Base-by-base conservation (phyloP, 2,888 invertebrate species). In the Crocallis elinguaria region DNA sequence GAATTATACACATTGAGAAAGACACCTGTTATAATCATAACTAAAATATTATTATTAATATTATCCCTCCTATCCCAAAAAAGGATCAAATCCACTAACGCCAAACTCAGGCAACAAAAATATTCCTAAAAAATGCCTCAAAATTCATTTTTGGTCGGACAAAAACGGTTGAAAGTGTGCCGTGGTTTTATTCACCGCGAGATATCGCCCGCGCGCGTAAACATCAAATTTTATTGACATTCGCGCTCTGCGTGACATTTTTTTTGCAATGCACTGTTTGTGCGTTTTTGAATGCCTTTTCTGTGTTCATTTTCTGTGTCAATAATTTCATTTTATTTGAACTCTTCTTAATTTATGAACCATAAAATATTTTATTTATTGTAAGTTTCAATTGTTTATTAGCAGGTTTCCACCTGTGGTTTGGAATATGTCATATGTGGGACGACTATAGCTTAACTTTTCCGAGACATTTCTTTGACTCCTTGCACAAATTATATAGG, bases 141-240 rank as follows among this genome's bases (percentile, higher is more conserved):
- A 29, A 76, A 77, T 70, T 74, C 71, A 75, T 79, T 79, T 76
- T 72, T 70, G n/a, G n/a, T n/a, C 69, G 67, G 69, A 73, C 65
- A 68, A 70, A n/a, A 73, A 64, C 73, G 73, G 71, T 74, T 71
- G 75, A 74, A 75, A 77, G 73, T 73, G 77, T 63, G 67, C 60
- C 62, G 70, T 66, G 72, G 74, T 77, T 82, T 78, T 80, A 71
- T 84, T 77, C 77, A 68, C 71, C 69, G 71, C 69, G 69, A 77
- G 80, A 81, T 84, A 86, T 81, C 79, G 75, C 73, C 11, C 17
- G 63, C 66, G 57, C 71, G 80, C 79, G 84, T 85, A 84, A 85
- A 84, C 79, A 85, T 86, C 80, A 81, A 82, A 82, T 84, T 85
- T 86, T 86, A 88, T 86, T 86, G 86, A 86, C 82, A 72, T 69